A percentile compares a stretch with the other conserved stretches of the same genome.
Evolutionary conservation across 2,888 invertebrate genomes (phyloP).

Genomic region (Pollenia griseotomentosa): DNA sequence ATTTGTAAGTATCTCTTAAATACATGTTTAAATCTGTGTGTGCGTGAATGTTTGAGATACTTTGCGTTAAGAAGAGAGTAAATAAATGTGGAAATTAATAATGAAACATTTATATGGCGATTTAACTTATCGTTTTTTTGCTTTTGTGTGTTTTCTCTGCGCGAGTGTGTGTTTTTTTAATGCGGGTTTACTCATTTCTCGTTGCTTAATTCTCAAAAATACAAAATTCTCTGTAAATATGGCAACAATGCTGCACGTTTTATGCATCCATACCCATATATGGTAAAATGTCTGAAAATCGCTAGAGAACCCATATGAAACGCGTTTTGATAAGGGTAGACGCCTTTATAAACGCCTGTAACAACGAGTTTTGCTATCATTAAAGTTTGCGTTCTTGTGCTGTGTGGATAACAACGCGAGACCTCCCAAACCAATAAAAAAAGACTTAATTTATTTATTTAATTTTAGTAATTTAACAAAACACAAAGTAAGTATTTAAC

Average conservation of each 20-base stretch:
- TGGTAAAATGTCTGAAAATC: constrained; percentile 83
- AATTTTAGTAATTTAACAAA: constrained; percentile 81
- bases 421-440: constrained; percentile 76
- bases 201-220: constrained; percentile 53
- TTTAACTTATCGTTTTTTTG: constrained; percentile 43
- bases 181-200: constrained; percentile 65
- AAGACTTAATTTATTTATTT: constrained; percentile 84
- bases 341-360: constrained; percentile 83
- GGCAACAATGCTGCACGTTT: constrained; percentile 77
- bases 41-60: not conserved
- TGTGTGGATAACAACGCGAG: constrained; percentile 80
- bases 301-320: constrained; percentile 77
- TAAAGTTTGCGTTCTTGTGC: constrained; percentile 84
- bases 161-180: constrained; percentile 45
- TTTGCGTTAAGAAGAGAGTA: constrained; percentile 23
- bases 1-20: constrained; percentile 3
- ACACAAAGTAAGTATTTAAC: constrained; percentile 75
- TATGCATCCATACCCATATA: constrained; percentile 83
- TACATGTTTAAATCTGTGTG: not conserved
- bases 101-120: constrained; percentile 28
- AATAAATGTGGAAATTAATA: constrained; percentile 5
- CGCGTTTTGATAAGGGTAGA: constrained; percentile 81
- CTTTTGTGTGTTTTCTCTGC: constrained; percentile 34
- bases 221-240: constrained; percentile 77
- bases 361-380: constrained; percentile 84